Evolutionary conservation across 2,888 invertebrate species (phyloP).

Genomic region (Geotrupes spiniger): DNA sequence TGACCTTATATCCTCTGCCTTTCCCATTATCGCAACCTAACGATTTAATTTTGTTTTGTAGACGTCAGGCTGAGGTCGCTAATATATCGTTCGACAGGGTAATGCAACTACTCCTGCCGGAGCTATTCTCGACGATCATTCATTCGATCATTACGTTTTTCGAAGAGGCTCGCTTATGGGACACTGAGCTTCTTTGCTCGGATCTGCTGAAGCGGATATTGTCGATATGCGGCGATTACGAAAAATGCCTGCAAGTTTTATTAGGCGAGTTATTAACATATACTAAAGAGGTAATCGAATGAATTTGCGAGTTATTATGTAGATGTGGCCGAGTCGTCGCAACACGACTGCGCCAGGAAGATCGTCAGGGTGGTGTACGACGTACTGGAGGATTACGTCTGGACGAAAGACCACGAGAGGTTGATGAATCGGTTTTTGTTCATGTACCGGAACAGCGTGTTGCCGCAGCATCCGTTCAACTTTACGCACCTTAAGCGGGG

Average conservation of each 20-base stretch:
- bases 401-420: slow-evolving; percentile 50
- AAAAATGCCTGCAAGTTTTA: slow-evolving; percentile 32
- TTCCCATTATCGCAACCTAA: too few species aligned
- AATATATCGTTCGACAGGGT: slow-evolving; percentile 34
- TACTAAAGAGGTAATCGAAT: too few species aligned
- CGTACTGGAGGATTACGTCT: slow-evolving; percentile 51
- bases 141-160: slow-evolving; percentile 45
- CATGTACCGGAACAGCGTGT: slow-evolving; percentile 52
- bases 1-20: too few species aligned
- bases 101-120: slow-evolving; percentile 31
- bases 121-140: slow-evolving; percentile 40
- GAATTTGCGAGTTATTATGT: too few species aligned
- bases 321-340: slow-evolving; percentile 31
- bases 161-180: slow-evolving; percentile 48
- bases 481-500: slow-evolving; percentile 51
- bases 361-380: slow-evolving; percentile 54
- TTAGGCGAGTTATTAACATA: slow-evolving; percentile 31
- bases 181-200: slow-evolving; percentile 46
- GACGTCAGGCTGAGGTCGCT: slow-evolving; percentile 29
- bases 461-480: slow-evolving; percentile 30
- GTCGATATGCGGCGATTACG: slow-evolving; percentile 32
- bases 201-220: slow-evolving; percentile 40
- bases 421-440: slow-evolving; percentile 48
- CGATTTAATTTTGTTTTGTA: too few species aligned
- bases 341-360: slow-evolving; percentile 48